phyloP scores from a whole-genome alignment of 2,797 vertebrate species.

The Sus cebifrons region DNA sequence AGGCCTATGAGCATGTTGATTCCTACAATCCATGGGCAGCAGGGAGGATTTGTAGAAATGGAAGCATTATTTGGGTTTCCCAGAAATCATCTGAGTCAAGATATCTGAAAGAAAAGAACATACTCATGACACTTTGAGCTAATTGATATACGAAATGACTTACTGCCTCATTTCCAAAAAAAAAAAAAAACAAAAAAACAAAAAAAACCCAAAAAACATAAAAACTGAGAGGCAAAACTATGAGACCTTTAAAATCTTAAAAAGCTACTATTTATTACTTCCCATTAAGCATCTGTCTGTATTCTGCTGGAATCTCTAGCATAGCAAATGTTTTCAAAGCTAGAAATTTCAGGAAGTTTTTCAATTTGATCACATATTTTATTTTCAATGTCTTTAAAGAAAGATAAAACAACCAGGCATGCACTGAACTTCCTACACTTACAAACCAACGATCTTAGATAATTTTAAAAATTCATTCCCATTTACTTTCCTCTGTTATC shows the following conservation, averaged over 20 bases:
- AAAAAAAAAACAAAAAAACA: background rate
- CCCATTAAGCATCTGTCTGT: background rate
- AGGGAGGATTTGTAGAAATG: background rate
- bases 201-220: background rate
- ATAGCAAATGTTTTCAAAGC: slow-evolving; percentile 38
- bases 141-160: slow-evolving; percentile 40
- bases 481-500: background rate
- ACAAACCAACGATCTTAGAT: background rate
- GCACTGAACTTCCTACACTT: background rate
- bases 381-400: background rate
- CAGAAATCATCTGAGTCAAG: background rate
- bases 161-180: background rate
- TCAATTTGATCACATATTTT: background rate
- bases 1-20: background rate
- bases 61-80: background rate
- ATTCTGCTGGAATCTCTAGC: background rate
- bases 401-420: background rate
- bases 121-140: background rate
- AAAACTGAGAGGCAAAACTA: background rate
- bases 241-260: slow-evolving; percentile 39
- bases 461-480: background rate
- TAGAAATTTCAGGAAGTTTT: slow-evolving; percentile 17
- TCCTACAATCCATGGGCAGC: background rate
- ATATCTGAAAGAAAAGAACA: background rate
- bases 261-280: background rate